Percentiles rank a stretch among this genome's conserved stretches.
Evolutionary conservation across 2,888 invertebrate species (phyloP).

Genomic region (Deroplatys truncata): DNA sequence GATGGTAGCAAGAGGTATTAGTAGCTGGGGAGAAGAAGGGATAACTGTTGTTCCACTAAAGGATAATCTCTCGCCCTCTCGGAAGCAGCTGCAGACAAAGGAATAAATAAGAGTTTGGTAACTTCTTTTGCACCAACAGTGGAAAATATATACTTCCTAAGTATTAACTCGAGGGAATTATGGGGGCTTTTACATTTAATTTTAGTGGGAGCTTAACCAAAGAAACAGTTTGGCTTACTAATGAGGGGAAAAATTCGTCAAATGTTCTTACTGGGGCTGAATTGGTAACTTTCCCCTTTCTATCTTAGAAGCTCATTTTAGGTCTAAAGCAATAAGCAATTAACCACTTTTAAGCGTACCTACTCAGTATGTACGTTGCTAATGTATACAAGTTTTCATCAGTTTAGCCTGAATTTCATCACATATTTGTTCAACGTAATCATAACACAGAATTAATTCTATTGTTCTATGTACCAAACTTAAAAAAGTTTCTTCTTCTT

Average conservation of each 20-base stretch:
- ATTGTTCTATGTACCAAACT: too few species aligned
- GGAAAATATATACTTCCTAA: neutral
- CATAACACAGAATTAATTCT: too few species aligned
- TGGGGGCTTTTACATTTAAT: neutral
- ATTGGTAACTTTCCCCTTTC: neutral
- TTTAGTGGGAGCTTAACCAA: neutral
- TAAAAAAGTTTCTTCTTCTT: too few species aligned
- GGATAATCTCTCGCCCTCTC: too few species aligned
- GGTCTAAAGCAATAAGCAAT: too few species aligned
- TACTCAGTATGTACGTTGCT: too few species aligned
- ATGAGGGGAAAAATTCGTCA: neutral
- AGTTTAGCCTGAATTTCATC: too few species aligned
- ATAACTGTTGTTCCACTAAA: neutral
- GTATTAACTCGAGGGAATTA: neutral
- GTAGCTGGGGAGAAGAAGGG: neutral
- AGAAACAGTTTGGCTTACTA: neutral
- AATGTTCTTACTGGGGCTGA: neutral
- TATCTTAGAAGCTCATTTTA: neutral
- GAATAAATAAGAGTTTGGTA: neutral
- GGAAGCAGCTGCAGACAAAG: neutral
- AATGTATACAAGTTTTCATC: too few species aligned
- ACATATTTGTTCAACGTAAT: too few species aligned
- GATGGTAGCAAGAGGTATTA: neutral
- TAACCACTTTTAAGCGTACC: too few species aligned
- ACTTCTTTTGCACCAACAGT: neutral